phyloP scores from a whole-genome alignment of 2,113 vertebrate genomes.

The Platichthys stellatus region DNA sequence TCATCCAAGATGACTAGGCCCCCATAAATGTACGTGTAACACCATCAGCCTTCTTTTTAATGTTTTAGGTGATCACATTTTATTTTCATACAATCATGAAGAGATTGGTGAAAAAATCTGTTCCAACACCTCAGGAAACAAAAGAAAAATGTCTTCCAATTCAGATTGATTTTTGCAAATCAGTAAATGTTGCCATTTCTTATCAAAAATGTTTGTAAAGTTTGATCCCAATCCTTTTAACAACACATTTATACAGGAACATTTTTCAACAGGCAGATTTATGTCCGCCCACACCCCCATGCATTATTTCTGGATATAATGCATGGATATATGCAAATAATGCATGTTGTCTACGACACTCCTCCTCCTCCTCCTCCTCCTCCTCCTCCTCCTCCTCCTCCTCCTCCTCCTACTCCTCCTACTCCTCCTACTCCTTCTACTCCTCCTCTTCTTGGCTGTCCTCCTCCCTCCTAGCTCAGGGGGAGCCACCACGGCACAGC shows the following conservation, averaged over 20 bases:
- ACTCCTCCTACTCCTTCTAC: not conserved
- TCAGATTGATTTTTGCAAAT: too few species aligned
- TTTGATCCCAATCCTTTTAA: too few species aligned
- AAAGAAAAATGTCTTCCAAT: too few species aligned
- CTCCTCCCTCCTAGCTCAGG: not conserved
- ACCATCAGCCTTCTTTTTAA: too few species aligned
- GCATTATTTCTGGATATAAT: not conserved
- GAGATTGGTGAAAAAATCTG: too few species aligned
- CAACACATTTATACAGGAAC: too few species aligned
- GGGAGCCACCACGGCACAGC: not conserved
- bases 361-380: not conserved
- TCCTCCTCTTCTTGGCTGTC: not conserved
- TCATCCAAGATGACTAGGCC: not conserved
- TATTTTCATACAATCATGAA: too few species aligned
- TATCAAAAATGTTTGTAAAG: too few species aligned
- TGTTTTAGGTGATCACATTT: too few species aligned
- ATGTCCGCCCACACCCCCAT: not conserved
- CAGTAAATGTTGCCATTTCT: too few species aligned
- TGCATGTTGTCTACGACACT: not conserved
- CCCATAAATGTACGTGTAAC: not conserved
- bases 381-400: not conserved
- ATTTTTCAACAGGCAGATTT: too few species aligned
- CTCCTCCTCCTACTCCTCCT: not conserved
- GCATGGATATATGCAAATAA: not conserved
- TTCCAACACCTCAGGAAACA: too few species aligned